phyloP scores from a whole-genome alignment of 2,113 vertebrate genomes.

The Oncorhynchus tshawytscha region DNA sequence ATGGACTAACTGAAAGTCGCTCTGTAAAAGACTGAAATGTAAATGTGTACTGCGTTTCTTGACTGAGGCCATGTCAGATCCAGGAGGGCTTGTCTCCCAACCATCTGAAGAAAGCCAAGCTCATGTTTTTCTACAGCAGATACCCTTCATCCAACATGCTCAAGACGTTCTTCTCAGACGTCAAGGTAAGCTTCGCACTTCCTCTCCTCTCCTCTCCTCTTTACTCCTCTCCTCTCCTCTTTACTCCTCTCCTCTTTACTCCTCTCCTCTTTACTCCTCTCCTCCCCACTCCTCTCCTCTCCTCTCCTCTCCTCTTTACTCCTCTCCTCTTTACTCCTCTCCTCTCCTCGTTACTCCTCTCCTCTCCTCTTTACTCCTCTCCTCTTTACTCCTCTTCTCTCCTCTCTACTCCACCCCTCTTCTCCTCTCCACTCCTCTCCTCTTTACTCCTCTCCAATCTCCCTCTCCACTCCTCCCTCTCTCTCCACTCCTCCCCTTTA shows the following conservation, averaged over 20 bases:
- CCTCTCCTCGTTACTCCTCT: too few relatives aligned
- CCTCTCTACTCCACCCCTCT: accelerated
- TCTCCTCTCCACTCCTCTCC: too few relatives aligned
- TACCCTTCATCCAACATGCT: conserved; percentile 99
- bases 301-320: not conserved
- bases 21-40: too few relatives aligned
- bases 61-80: not conserved
- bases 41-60: too few relatives aligned
- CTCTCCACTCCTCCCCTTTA: accelerated
- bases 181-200: conserved; percentile 84
- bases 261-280: too few relatives aligned
- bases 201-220: not conserved
- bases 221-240: not conserved
- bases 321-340: not conserved
- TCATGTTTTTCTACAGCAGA: conserved; percentile 99
- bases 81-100: conserved; percentile 72
- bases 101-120: conserved; percentile 99
- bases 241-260: not conserved
- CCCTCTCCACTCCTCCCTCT: accelerated
- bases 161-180: conserved; percentile 98
- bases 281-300: too few relatives aligned
- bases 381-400: too few relatives aligned
- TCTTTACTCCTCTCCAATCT: too few relatives aligned
- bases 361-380: too few relatives aligned
- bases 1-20: too few relatives aligned